Conservation (phyloP, 1,140 invertebrate species). For the Radopholus similis region DNA sequence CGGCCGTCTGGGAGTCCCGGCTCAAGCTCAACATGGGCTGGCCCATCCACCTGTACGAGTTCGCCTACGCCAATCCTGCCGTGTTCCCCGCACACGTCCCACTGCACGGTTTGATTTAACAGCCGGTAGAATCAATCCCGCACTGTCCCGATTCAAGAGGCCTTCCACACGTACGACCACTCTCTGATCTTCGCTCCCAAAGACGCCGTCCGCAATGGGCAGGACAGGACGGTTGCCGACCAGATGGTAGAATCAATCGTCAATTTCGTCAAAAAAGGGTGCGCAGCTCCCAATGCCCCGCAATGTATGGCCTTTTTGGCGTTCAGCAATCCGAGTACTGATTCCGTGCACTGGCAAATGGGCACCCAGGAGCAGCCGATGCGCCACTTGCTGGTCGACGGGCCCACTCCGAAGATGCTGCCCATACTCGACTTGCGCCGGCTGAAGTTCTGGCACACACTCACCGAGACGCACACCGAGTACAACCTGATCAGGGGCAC, state of each 20-base stretch:
- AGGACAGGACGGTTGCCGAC: background rate
- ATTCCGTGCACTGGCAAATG: background rate
- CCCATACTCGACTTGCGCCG: background rate
- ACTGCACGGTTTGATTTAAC: background rate
- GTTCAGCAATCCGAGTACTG: no score
- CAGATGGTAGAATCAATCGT: background rate
- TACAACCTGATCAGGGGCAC: constrained; percentile 19
- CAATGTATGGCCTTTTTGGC: background rate
- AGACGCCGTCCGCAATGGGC: background rate
- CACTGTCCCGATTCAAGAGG: background rate
- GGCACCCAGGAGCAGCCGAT: constrained; percentile 13
- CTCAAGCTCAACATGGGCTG: constrained; percentile 6
- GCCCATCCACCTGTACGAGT: constrained; percentile 24
- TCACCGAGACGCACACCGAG: constrained; percentile 8
- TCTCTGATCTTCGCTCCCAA: constrained; percentile 1
- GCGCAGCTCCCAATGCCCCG: background rate
- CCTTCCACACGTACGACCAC: constrained; percentile 7
- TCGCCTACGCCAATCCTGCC: constrained; percentile 18
- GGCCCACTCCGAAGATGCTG: constrained; percentile 1
- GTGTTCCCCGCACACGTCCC: constrained; percentile 3
- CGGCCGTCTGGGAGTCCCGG: constrained; percentile 21
- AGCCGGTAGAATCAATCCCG: background rate
- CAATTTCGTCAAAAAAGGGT: constrained; percentile 16
- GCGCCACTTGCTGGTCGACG: constrained; percentile 17
- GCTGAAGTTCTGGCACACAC: constrained; percentile 21